Evolutionary conservation across 2,888 invertebrate species (phyloP).

Genomic region (Tortricodes alternella): DNA sequence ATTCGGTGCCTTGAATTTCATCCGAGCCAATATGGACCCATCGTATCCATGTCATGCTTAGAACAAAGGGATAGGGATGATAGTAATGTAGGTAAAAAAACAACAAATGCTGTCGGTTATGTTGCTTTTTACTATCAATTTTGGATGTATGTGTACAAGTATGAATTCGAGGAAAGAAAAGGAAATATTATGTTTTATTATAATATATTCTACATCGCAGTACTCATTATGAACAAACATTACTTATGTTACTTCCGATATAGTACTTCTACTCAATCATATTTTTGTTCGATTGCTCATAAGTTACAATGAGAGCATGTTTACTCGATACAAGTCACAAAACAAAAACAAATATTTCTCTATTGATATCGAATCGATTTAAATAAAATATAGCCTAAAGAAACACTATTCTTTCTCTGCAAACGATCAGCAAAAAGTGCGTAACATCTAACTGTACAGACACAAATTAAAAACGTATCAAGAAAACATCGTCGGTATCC

Average conservation of each 20-base stretch:
- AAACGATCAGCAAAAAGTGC: constrained; percentile 69
- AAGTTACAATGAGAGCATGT: constrained; percentile 66
- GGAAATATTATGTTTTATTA: constrained; percentile 76
- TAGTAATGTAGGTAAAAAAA: constrained; percentile 63
- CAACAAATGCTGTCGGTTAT: constrained; percentile 75
- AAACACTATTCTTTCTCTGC: constrained; percentile 70
- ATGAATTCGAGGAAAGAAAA: constrained; percentile 81
- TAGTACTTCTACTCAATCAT: constrained; percentile 76
- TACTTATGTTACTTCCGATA: constrained; percentile 77
- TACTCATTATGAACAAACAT: constrained; percentile 80
- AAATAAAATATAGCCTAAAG: constrained; percentile 78
- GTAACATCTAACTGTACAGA: constrained; percentile 79
- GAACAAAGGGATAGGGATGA: constrained; percentile 33
- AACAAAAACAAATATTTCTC: constrained; percentile 67
- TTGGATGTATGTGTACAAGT: constrained; percentile 82
- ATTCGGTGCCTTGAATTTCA: too few relatives aligned
- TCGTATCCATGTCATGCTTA: too few relatives aligned
- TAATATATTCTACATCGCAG: constrained; percentile 80
- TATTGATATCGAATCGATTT: constrained; percentile 77
- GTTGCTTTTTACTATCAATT: constrained; percentile 83
- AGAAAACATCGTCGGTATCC: constrained; percentile 63
- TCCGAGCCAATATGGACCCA: too few relatives aligned
- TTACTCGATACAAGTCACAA: constrained; percentile 65
- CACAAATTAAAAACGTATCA: constrained; percentile 62
- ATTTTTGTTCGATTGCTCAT: constrained; percentile 76